phyloP scores from a whole-genome alignment of 2,888 invertebrate species.

The Ctena decussata region DNA sequence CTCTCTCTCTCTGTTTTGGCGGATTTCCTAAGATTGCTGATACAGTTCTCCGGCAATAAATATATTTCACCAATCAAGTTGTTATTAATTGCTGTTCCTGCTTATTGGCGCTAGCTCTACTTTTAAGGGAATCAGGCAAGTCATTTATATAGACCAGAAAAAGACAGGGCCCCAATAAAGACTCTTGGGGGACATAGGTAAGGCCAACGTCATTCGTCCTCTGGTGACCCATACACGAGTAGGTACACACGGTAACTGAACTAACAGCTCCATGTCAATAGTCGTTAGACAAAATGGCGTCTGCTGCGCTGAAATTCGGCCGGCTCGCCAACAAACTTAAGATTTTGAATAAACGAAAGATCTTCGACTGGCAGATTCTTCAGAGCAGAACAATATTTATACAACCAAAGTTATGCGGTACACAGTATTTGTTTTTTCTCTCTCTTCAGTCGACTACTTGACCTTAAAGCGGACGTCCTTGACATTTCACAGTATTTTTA shows the following conservation, averaged over 20 bases:
- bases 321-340: slow-evolving; percentile 37
- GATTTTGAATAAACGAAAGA: slow-evolving; percentile 15
- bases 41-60: too few relatives aligned
- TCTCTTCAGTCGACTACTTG: not conserved
- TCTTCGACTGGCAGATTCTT: not conserved
- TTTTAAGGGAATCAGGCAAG: too few relatives aligned
- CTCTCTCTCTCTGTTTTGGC: too few relatives aligned
- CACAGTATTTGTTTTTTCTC: not conserved
- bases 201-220: not conserved
- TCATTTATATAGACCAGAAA: too few relatives aligned
- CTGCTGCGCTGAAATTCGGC: slow-evolving; percentile 54
- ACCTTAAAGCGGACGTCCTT: not conserved
- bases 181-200: too few relatives aligned
- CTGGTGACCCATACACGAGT: too few relatives aligned
- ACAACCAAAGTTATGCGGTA: not conserved
- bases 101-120: too few relatives aligned
- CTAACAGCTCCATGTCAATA: not conserved
- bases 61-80: too few relatives aligned
- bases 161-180: too few relatives aligned
- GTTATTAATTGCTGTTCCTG: too few relatives aligned
- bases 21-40: too few relatives aligned
- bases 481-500: not conserved
- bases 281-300: slow-evolving; percentile 58
- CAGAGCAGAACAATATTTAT: not conserved
- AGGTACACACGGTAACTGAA: not conserved